Conservation (phyloP, 2,888 invertebrate genomes). For the Diaperis boleti region DNA sequence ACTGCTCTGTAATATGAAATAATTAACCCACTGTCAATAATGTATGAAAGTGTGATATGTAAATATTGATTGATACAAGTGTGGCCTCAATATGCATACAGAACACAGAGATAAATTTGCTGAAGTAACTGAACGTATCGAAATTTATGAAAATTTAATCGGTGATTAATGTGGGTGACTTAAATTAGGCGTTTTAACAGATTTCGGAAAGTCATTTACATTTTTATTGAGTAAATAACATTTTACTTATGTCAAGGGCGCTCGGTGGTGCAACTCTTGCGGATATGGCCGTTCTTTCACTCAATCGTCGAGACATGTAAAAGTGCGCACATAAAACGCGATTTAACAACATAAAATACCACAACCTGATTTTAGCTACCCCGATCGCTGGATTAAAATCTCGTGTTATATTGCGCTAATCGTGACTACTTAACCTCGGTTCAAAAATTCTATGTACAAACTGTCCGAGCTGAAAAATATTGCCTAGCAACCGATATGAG, state of each 20-base stretch:
- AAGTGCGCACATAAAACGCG: background rate
- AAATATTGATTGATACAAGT: too few relatives aligned
- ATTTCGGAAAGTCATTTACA: slow-evolving; percentile 8
- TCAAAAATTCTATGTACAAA: background rate
- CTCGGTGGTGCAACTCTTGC: background rate
- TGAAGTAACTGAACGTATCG: too few relatives aligned
- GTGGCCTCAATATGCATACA: too few relatives aligned
- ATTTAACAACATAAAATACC: too few relatives aligned
- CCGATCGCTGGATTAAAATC: too few relatives aligned
- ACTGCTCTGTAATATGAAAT: too few relatives aligned
- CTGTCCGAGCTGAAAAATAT: background rate
- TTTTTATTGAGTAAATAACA: slow-evolving; percentile 11
- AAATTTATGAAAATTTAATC: too few relatives aligned
- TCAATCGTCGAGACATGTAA: background rate
- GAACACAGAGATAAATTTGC: too few relatives aligned
- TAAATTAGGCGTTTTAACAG: slow-evolving; percentile 18
- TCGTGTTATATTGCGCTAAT: background rate
- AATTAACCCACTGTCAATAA: too few relatives aligned
- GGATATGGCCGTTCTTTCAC: background rate
- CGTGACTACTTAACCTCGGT: background rate
- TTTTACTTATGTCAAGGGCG: slow-evolving; percentile 23
- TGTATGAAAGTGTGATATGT: too few relatives aligned
- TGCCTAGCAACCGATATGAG: background rate
- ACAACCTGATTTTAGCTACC: too few relatives aligned
- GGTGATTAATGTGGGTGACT: slow-evolving; percentile 19